Percentiles rank a stretch among this genome's conserved stretches.
These are phyloP conservation scores for Drosophila robusta DNA, from an alignment of 2,888 invertebrate genomes.

Conservation along the genomic window DNA sequence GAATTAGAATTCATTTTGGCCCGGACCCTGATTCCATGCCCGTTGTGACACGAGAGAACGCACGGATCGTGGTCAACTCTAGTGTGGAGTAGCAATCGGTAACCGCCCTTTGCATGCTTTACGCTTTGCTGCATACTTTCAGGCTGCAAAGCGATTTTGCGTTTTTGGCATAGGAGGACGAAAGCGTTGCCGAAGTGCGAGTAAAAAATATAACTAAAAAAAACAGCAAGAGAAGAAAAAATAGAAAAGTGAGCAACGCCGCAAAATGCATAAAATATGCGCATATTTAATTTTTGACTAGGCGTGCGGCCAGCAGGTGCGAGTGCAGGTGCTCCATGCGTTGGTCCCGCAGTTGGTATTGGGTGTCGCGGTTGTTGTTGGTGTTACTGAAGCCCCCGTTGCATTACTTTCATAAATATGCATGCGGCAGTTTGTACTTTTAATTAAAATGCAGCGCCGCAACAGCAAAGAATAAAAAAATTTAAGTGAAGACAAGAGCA, in stretches of 20 bases:
- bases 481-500: constrained; percentile 20
- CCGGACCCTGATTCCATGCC: not conserved
- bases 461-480: constrained; percentile 26
- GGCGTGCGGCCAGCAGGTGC: constrained; percentile 63
- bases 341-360: constrained; percentile 13
- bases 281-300: constrained; percentile 78
- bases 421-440: constrained; percentile 72
- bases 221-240: constrained; percentile 15
- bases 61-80: constrained; percentile 32
- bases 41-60: constrained; percentile 31
- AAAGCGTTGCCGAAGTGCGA: constrained; percentile 45
- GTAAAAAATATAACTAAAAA: not conserved
- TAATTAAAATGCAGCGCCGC: constrained; percentile 74
- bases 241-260: constrained; percentile 65
- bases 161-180: constrained; percentile 66
- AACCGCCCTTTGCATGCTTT: constrained; percentile 67
- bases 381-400: constrained; percentile 37
- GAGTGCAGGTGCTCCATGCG: constrained; percentile 32
- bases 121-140: constrained; percentile 77
- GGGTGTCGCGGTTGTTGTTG: constrained; percentile 22
- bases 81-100: constrained; percentile 57
- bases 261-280: constrained; percentile 79
- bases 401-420: constrained; percentile 78
- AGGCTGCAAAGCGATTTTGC: constrained; percentile 78
- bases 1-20: not conserved